phyloP scores from a whole-genome alignment of 2,888 invertebrate genomes.

The Andrena hattorfiana region DNA sequence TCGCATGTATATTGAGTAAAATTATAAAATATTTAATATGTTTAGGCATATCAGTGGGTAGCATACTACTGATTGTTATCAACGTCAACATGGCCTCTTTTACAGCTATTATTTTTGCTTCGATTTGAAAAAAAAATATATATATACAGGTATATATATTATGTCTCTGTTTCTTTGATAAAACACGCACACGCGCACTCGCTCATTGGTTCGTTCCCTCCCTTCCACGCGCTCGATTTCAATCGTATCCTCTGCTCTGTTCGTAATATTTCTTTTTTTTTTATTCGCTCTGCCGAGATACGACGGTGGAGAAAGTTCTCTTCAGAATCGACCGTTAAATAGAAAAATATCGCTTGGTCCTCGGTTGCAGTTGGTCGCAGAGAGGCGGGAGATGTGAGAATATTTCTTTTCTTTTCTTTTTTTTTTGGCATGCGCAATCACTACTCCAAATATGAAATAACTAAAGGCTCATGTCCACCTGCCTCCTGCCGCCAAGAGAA shows the following conservation, averaged over 20 bases:
- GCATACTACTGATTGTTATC: slow-evolving; percentile 75
- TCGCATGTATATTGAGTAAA: slow-evolving; percentile 79
- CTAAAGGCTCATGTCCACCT: slow-evolving; percentile 83
- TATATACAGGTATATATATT: slow-evolving; percentile 37
- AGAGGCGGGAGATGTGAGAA: slow-evolving; percentile 85
- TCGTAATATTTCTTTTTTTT: slow-evolving; percentile 44
- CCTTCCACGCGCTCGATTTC: slow-evolving; percentile 68
- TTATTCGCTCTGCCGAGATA: slow-evolving; percentile 70
- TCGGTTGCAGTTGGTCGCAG: slow-evolving; percentile 83
- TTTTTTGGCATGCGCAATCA: slow-evolving; percentile 84
- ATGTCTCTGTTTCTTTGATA: slow-evolving; percentile 47
- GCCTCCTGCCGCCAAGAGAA: slow-evolving; percentile 69
- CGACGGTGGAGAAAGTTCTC: slow-evolving; percentile 71
- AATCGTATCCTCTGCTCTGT: slow-evolving; percentile 59
- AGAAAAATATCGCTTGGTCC: slow-evolving; percentile 77
- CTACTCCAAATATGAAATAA: slow-evolving; percentile 85
- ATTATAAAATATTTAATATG: slow-evolving; percentile 73
- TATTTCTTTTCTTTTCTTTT: slow-evolving; percentile 74
- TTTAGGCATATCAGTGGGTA: slow-evolving; percentile 76
- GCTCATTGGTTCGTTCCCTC: slow-evolving; percentile 65
- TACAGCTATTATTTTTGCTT: slow-evolving; percentile 68
- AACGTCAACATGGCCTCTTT: slow-evolving; percentile 72
- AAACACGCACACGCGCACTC: slow-evolving; percentile 66
- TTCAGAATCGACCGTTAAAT: slow-evolving; percentile 70
- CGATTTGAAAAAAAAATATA: slow-evolving; percentile 43